Conservation (phyloP, 2,113 vertebrate species). For the Ia io region DNA sequence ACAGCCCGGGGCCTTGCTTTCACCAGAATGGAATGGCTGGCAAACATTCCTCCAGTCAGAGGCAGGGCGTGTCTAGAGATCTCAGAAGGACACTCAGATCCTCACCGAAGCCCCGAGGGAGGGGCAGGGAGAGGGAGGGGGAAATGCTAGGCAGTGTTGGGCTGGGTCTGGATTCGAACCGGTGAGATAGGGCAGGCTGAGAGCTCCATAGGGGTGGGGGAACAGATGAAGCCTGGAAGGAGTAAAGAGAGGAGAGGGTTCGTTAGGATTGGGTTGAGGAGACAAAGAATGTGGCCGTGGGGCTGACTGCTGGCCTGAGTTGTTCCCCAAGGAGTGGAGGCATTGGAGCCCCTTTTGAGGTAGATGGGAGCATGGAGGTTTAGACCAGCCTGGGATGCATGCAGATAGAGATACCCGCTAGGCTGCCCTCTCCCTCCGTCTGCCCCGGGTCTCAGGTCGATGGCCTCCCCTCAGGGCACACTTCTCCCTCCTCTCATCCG, state of each 20-base stretch:
- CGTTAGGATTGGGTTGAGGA: background rate
- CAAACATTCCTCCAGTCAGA: background rate
- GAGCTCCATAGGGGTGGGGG: too few relatives aligned
- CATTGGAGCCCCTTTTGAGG: background rate
- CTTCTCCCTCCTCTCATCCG: background rate
- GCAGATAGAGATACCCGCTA: background rate
- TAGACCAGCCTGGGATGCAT: background rate
- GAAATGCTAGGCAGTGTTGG: background rate
- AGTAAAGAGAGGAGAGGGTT: background rate
- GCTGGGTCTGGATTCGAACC: background rate
- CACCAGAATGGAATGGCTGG: background rate
- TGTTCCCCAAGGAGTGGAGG: background rate
- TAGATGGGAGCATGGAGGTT: background rate
- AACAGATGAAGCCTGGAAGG: background rate
- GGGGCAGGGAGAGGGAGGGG: rapidly evolving
- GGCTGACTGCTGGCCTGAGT: background rate
- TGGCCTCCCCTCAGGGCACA: too few relatives aligned
- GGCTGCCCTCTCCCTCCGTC: background rate
- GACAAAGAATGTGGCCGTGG: background rate
- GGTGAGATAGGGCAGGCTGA: background rate
- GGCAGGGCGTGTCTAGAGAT: background rate
- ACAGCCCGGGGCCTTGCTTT: background rate
- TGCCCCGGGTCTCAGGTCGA: background rate
- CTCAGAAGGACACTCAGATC: background rate
- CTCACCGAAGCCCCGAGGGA: background rate